Percentiles rank a stretch among this genome's conserved stretches.
Conservation (phyloP, 2,888 invertebrate species). For the Liopterus haemorrhoidalis region DNA sequence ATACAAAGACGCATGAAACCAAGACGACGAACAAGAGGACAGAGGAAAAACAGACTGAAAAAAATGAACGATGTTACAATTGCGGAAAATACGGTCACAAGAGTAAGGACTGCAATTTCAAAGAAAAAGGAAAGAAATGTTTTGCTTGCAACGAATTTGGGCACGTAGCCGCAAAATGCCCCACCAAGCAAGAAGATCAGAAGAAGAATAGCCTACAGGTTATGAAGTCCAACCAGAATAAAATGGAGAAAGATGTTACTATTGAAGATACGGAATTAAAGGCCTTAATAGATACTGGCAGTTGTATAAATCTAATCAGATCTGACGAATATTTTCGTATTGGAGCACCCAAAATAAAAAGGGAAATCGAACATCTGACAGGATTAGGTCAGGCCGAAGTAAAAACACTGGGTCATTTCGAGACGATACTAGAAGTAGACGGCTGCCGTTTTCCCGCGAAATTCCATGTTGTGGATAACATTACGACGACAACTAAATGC, state of each 20-base stretch:
- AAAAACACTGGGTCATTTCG: neutral
- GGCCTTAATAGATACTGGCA: conserved; percentile 4
- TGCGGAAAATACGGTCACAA: conserved; percentile 28
- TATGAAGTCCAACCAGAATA: too few relatives aligned
- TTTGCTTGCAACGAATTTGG: conserved; percentile 29
- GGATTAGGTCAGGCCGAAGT: conserved; percentile 1
- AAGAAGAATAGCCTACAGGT: neutral
- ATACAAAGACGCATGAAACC: too few relatives aligned
- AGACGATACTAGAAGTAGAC: neutral
- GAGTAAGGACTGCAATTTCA: conserved; percentile 25
- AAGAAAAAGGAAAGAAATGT: conserved; percentile 28
- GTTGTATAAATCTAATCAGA: conserved; percentile 1
- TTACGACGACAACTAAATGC: neutral
- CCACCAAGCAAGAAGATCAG: neutral
- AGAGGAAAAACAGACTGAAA: neutral
- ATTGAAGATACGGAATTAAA: neutral
- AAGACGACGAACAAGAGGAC: too few relatives aligned
- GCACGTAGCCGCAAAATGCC: conserved; percentile 24
- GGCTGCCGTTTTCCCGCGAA: neutral
- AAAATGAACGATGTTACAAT: conserved; percentile 25
- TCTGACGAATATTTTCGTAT: conserved; percentile 7
- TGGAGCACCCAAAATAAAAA: neutral
- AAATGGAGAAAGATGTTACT: neutral
- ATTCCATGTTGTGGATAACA: too few relatives aligned
- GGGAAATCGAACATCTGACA: neutral